phyloP scores from a whole-genome alignment of 2,797 vertebrate species.

The Hemitrygon akajei region DNA sequence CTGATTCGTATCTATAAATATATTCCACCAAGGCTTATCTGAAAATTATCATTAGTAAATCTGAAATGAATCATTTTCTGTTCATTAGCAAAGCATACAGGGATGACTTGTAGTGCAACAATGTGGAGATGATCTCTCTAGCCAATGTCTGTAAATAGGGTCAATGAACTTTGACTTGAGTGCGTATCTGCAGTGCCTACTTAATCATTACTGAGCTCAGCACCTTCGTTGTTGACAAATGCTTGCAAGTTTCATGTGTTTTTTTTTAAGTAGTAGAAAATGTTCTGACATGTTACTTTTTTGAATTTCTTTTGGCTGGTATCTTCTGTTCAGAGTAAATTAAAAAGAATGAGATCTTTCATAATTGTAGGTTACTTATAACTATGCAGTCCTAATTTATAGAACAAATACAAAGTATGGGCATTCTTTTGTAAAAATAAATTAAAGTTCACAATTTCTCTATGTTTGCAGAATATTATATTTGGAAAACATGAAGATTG shows the following conservation, averaged over 20 bases:
- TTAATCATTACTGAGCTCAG: background rate
- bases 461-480: background rate
- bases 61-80: background rate
- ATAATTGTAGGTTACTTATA: background rate
- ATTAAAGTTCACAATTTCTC: background rate
- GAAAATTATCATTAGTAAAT: background rate
- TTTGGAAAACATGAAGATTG: background rate
- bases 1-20: background rate
- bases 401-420: background rate
- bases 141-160: background rate
- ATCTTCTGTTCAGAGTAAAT: background rate
- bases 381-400: background rate
- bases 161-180: background rate
- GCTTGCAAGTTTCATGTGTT: background rate
- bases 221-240: background rate
- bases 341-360: background rate
- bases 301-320: background rate
- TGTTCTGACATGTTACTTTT: background rate
- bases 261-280: background rate
- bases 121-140: background rate
- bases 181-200: background rate
- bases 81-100: background rate
- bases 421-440: background rate
- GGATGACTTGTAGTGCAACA: background rate
- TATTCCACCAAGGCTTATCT: background rate